Conservation (phyloP, 2,797 vertebrate genomes). For the Myripristis jacobus region DNA sequence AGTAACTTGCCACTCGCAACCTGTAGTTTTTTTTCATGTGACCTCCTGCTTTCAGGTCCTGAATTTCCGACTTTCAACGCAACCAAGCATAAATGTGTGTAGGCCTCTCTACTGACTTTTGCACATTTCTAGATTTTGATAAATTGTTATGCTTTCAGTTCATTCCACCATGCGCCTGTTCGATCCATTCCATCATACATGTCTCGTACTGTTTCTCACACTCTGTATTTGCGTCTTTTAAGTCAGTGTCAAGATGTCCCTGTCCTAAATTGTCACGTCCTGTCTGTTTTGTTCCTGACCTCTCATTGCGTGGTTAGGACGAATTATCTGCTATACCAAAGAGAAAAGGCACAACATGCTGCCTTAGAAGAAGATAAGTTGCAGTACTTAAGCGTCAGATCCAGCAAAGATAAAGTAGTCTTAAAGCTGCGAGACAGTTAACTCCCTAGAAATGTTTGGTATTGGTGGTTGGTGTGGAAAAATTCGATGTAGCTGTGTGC, state of each 20-base stretch:
- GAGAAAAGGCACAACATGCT: constrained; percentile 39
- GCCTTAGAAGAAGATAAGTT: constrained; percentile 23
- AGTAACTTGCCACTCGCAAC: constrained; percentile 2
- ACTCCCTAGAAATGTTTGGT: not conserved
- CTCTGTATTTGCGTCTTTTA: constrained; percentile 17
- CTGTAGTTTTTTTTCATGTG: constrained; percentile 5
- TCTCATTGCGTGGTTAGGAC: constrained; percentile 22
- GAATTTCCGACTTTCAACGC: not conserved
- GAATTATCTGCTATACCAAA: constrained; percentile 54
- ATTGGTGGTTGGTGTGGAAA: constrained; percentile 9
- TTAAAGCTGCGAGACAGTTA: constrained; percentile 33
- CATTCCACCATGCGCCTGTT: not conserved
- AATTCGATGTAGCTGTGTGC: not conserved
- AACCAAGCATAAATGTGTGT: not conserved
- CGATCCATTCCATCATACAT: constrained; percentile 9
- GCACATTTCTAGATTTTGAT: constrained; percentile 5
- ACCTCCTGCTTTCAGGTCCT: constrained; percentile 1
- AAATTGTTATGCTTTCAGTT: constrained; percentile 2
- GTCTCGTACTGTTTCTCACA: not conserved
- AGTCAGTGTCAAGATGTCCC: constrained; percentile 6
- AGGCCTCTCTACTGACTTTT: not conserved
- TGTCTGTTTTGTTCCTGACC: constrained; percentile 3
- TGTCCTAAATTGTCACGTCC: constrained; percentile 5
- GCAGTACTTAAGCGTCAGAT: constrained; percentile 26
- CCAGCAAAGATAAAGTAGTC: constrained; percentile 38